Evolutionary conservation across 2,888 invertebrate genomes (phyloP), one percentile per base, ranked within the genome.

Genomic region (Andrena trimmerana): DNA sequence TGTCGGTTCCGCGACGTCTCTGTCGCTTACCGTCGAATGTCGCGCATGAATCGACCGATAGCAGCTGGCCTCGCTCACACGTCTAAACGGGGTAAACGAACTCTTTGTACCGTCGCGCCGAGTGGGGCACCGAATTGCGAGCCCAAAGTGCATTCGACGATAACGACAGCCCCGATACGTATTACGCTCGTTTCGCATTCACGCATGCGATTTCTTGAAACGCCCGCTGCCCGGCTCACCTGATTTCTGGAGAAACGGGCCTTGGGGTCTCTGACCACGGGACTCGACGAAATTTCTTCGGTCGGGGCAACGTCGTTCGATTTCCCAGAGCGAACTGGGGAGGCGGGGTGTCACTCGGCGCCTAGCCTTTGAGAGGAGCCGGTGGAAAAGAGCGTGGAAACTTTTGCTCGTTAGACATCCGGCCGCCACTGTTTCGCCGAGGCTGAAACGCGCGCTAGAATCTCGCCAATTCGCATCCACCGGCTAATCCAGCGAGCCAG

Each of bases 131-230:
- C 91, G 88, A 90, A 91, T 90, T 91, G 89, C 88, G 83, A 86
- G 90, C 86, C 86, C 90, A 90, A 91, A 91, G 90, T 91, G 90
- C 90, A 90, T 89, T 88, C 87, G 89, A 88, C 90, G 92, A 92
- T 92, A 92, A 91, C 91, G 84, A 42, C 76, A 57, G 89, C 81
- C 80, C 84, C 85, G 88, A 88, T 88, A 42, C 42, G 42, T 16
- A 89, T 84, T 83, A 81, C 60, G 83, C 87, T 83, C 80, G 85
- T 78, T 84, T 78, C 76, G 78, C 81, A 79, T 78, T 59, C 73
- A 81, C 86, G 88, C 75, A 31, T 68, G 78, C 75, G 78, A 71
- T 75, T 82, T 75, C 75, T 81, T 42, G 10, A 57, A 70, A 68
- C 36, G 27, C 10, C 10, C 69, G 36, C 13, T 16, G n/a, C 24